Percentiles rank a stretch among this genome's conserved stretches.
phyloP scores from a whole-genome alignment of 2,888 invertebrate species.

The Aethes cnicana region DNA sequence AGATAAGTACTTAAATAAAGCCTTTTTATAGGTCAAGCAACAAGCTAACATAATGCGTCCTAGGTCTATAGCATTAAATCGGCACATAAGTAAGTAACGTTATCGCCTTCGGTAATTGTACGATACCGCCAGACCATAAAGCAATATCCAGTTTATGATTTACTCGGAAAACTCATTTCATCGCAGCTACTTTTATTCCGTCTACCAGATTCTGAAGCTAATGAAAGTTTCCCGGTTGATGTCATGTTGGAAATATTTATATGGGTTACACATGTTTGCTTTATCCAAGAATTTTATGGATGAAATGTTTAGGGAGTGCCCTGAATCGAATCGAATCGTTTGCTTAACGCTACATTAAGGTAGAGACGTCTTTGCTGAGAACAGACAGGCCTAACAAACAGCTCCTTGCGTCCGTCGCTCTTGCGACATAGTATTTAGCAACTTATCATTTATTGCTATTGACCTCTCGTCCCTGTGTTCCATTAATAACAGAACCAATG shows the following conservation, averaged over 20 bases:
- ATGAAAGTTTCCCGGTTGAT: conserved; percentile 30
- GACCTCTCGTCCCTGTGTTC: conserved; percentile 14
- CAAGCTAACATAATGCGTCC: too few relatives aligned
- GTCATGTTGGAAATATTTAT: conserved; percentile 27
- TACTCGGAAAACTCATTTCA: conserved; percentile 1
- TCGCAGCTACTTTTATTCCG: conserved; percentile 13
- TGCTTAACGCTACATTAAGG: conserved; percentile 6
- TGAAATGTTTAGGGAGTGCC: conserved; percentile 23
- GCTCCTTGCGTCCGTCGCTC: not conserved
- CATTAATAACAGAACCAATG: not conserved
- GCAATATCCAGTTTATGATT: conserved; percentile 1
- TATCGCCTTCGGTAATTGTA: not conserved
- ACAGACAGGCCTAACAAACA: not conserved
- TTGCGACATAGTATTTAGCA: conserved; percentile 9
- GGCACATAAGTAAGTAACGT: not conserved
- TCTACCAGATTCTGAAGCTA: conserved; percentile 18
- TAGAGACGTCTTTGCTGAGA: not conserved
- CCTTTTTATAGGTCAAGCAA: too few relatives aligned
- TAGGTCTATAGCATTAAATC: too few relatives aligned
- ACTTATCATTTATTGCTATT: conserved; percentile 24
- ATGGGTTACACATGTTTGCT: conserved; percentile 29
- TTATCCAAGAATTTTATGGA: conserved; percentile 24
- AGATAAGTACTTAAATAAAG: too few relatives aligned
- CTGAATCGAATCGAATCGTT: conserved; percentile 9
- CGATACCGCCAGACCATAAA: conserved; percentile 1